phyloP scores from a whole-genome alignment of 2,888 invertebrate genomes.

The Caenorhabditis angaria region DNA sequence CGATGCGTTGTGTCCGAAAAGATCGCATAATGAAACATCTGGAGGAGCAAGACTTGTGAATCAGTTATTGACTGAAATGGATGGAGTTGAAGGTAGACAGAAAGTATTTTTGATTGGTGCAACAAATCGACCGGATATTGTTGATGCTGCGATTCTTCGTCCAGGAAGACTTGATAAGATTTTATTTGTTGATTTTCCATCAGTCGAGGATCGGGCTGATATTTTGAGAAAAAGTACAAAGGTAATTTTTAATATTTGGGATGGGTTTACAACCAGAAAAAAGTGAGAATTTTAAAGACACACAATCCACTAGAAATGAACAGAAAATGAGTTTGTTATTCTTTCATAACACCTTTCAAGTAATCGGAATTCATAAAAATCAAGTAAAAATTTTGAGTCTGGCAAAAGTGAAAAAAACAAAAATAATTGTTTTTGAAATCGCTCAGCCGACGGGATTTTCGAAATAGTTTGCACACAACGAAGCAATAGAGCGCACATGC shows the following conservation, averaged over 20 bases:
- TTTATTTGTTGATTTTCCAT: slow-evolving; percentile 88
- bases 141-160: slow-evolving; percentile 91
- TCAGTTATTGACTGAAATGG: slow-evolving; percentile 97
- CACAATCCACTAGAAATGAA: too few relatives aligned
- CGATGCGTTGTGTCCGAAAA: slow-evolving; percentile 90
- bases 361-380: too few relatives aligned
- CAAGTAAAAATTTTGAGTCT: too few relatives aligned
- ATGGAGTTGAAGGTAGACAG: slow-evolving; percentile 88
- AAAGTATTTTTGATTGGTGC: slow-evolving; percentile 95
- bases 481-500: too few relatives aligned
- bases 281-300: too few relatives aligned
- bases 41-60: slow-evolving; percentile 84
- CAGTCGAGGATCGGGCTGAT: slow-evolving; percentile 82
- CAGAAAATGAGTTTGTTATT: background rate
- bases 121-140: slow-evolving; percentile 91
- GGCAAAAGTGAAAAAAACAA: too few relatives aligned
- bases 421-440: background rate
- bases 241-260: too few relatives aligned
- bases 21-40: slow-evolving; percentile 80
- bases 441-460: too few relatives aligned
- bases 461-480: too few relatives aligned
- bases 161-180: slow-evolving; percentile 90
- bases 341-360: too few relatives aligned
- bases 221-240: slow-evolving; percentile 79
- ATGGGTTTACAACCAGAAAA: too few relatives aligned